A percentile compares a stretch with the other conserved stretches of the same genome.
phyloP scores from a whole-genome alignment of 2,113 vertebrate species.

The Trematocara marginatum region DNA sequence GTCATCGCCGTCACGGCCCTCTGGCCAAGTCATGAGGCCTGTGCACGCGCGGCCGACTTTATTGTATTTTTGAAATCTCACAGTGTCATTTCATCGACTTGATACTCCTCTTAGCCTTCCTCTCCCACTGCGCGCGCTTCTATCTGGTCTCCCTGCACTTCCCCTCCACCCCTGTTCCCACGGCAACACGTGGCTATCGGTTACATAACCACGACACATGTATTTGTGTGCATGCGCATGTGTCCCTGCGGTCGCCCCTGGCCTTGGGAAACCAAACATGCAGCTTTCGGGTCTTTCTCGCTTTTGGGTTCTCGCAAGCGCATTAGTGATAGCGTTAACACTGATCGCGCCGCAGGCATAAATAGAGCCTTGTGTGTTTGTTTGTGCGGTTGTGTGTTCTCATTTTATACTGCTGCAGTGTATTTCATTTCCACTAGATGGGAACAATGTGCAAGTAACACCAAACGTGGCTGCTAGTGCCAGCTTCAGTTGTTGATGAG shows the following conservation, averaged over 20 bases:
- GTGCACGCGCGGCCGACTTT: background rate
- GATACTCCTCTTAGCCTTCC: background rate
- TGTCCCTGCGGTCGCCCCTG: background rate
- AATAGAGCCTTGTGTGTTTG: background rate
- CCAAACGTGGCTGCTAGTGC: background rate
- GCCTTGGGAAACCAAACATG: constrained; percentile 10
- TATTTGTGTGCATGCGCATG: background rate
- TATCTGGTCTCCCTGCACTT: background rate
- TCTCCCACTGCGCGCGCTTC: background rate
- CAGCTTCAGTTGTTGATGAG: background rate
- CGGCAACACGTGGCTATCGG: constrained; percentile 41
- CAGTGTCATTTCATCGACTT: constrained; percentile 17
- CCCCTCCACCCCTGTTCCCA: constrained; percentile 27
- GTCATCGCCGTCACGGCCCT: background rate
- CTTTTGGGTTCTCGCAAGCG: background rate
- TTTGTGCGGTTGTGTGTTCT: background rate
- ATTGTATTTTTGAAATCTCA: background rate
- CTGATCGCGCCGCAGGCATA: background rate
- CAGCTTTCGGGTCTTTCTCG: background rate
- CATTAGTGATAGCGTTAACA: constrained; percentile 14
- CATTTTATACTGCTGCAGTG: background rate
- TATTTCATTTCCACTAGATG: constrained; percentile 43
- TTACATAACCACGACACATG: constrained; percentile 35
- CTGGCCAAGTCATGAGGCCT: background rate
- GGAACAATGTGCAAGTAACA: background rate